Conservation (phyloP, 2,113 vertebrate genomes). For the Rhinoderma darwinii region DNA sequence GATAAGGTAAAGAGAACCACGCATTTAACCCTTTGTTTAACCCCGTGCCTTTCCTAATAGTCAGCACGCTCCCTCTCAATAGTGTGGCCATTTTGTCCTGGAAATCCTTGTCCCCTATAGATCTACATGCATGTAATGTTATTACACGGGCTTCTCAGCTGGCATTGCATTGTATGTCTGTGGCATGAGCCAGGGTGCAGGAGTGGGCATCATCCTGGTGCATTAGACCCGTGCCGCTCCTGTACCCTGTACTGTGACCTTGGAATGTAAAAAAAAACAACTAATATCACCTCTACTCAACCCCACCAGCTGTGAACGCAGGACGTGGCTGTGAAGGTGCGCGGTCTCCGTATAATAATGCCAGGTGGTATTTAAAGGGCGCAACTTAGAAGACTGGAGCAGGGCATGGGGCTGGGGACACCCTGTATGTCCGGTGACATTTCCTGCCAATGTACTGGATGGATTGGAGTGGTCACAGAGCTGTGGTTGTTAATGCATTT, state of each 20-base stretch:
- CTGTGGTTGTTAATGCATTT: not conserved
- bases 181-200: not conserved
- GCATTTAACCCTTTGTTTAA: not conserved
- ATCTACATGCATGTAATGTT: not conserved
- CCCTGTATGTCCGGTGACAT: no score
- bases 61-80: not conserved
- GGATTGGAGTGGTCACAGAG: no score
- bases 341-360: no score
- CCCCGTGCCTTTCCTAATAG: not conserved
- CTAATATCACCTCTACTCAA: not conserved
- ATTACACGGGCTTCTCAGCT: not conserved
- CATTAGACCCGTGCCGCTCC: not conserved
- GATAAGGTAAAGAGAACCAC: slow-evolving; percentile 19
- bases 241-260: not conserved
- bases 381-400: no score
- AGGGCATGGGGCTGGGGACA: no score
- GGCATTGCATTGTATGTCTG: not conserved
- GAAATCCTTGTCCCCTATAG: slow-evolving; percentile 55
- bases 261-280: not conserved
- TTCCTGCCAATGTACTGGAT: no score
- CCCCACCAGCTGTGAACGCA: no score
- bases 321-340: no score
- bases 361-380: no score
- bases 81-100: slow-evolving; percentile 73
- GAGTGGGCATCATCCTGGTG: not conserved